Evolutionary conservation across 2,113 vertebrate genomes (phyloP).

Genomic region (Coracopsis vasa): DNA sequence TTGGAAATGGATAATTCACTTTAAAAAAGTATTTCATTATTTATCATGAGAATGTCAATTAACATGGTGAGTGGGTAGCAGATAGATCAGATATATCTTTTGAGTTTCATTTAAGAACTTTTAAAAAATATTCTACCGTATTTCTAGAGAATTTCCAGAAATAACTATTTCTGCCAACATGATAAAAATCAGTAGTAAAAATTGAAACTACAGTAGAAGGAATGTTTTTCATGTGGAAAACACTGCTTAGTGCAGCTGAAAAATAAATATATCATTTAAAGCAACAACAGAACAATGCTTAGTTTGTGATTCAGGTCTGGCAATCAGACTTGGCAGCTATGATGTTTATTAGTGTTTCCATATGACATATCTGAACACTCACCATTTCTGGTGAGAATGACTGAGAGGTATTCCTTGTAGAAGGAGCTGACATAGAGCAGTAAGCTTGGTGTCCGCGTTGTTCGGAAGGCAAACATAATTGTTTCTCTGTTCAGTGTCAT

Average conservation of each 20-base stretch:
- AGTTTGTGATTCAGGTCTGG: neutral
- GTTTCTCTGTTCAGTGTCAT: constrained; percentile 80
- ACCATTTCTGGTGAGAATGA: constrained; percentile 89
- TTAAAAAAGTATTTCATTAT: neutral
- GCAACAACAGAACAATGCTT: neutral
- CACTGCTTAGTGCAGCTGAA: neutral
- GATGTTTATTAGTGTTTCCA: neutral
- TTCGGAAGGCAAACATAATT: constrained; percentile 86
- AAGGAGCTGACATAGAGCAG: constrained; percentile 85
- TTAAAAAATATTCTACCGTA: neutral
- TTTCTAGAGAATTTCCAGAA: neutral
- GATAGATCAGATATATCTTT: neutral
- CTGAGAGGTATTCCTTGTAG: constrained; percentile 85
- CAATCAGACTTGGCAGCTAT: neutral
- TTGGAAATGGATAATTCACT: neutral
- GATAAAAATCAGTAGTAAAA: neutral
- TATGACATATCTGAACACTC: constrained; percentile 30
- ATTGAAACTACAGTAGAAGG: neutral
- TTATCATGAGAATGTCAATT: neutral
- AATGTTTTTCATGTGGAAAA: neutral
- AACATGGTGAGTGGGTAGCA: accelerated
- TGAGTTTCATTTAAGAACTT: neutral
- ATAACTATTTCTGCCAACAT: neutral
- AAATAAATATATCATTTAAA: neutral
- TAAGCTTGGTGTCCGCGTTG: constrained; percentile 80